A percentile compares a stretch with the other conserved stretches of the same genome.
Evolutionary conservation across 2,888 invertebrate species (phyloP).

Genomic region (Papilio elwesi): DNA sequence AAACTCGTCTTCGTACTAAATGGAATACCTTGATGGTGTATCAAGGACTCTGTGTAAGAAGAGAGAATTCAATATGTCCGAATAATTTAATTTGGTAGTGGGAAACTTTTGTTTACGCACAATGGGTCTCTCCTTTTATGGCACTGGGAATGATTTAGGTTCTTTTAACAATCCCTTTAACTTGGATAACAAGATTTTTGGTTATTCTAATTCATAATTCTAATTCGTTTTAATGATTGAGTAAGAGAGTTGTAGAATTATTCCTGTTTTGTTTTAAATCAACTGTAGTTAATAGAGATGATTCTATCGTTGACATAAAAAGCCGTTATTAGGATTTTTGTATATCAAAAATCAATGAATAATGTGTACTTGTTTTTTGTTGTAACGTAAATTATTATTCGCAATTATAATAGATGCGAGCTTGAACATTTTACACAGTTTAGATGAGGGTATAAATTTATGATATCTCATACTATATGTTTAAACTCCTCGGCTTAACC

Average conservation of each 20-base stretch:
- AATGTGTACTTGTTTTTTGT: too few relatives aligned
- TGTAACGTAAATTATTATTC: too few relatives aligned
- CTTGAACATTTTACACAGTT: too few relatives aligned
- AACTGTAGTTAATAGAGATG: not conserved
- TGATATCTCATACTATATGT: too few relatives aligned
- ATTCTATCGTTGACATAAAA: too few relatives aligned
- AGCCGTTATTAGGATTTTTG: too few relatives aligned
- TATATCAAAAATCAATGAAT: too few relatives aligned
- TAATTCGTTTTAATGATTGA: too few relatives aligned
- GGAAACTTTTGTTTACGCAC: conserved; percentile 35
- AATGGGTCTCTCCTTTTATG: conserved; percentile 14
- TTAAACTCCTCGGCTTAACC: too few relatives aligned
- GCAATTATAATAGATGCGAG: too few relatives aligned
- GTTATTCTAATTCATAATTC: not conserved
- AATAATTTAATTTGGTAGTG: conserved; percentile 39
- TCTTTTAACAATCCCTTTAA: conserved; percentile 11
- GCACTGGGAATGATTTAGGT: not conserved
- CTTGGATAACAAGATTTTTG: not conserved
- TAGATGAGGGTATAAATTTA: too few relatives aligned
- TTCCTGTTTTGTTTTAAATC: not conserved
- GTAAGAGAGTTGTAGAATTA: too few relatives aligned
- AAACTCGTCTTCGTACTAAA: conserved; percentile 46
- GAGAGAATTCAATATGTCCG: conserved; percentile 33
- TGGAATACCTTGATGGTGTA: conserved; percentile 50
- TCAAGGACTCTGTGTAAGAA: conserved; percentile 40